Percentiles rank a stretch among this genome's conserved stretches.
Evolutionary conservation across 2,113 vertebrate genomes (phyloP).

Genomic region (Brachyistius frenatus): DNA sequence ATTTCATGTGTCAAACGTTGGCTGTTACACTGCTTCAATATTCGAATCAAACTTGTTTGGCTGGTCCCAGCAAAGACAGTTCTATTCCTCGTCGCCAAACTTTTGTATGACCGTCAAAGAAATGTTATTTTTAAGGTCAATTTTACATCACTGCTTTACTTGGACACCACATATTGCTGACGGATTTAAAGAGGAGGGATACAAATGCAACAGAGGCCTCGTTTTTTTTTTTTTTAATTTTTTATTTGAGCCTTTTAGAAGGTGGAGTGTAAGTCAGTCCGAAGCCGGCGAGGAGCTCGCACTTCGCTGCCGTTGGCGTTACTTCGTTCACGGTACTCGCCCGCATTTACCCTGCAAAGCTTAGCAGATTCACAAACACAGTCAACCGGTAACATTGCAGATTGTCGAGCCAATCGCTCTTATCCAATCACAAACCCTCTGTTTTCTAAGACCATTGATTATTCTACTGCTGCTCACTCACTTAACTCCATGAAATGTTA

Average conservation of each 20-base stretch:
- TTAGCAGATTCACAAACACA: background rate
- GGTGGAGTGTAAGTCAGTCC: constrained; percentile 2
- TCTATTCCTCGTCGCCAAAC: constrained; percentile 64
- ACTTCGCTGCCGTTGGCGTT: background rate
- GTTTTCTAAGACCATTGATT: constrained; percentile 13
- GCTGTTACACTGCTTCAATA: constrained; percentile 35
- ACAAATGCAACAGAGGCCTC: background rate
- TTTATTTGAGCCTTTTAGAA: background rate
- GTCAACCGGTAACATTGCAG: background rate
- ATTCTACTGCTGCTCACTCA: constrained; percentile 31
- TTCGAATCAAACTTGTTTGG: constrained; percentile 72
- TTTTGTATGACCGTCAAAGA: constrained; percentile 62
- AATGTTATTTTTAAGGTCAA: constrained; percentile 62
- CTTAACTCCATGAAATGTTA: constrained; percentile 38
- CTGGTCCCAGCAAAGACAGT: constrained; percentile 75
- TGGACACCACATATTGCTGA: constrained; percentile 9
- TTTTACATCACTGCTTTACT: constrained; percentile 55
- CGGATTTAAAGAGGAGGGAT: constrained; percentile 8
- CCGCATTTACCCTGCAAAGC: background rate
- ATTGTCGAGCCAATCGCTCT: constrained; percentile 14
- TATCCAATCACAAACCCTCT: constrained; percentile 16
- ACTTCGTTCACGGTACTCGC: constrained; percentile 16
- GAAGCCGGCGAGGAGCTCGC: background rate
- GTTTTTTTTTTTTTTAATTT: too few species aligned
- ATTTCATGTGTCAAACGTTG: constrained; percentile 48